Evolutionary conservation across 2,113 vertebrate species (phyloP), one percentile per base, ranked within the genome.

Genomic region (Gadus macrocephalus): DNA sequence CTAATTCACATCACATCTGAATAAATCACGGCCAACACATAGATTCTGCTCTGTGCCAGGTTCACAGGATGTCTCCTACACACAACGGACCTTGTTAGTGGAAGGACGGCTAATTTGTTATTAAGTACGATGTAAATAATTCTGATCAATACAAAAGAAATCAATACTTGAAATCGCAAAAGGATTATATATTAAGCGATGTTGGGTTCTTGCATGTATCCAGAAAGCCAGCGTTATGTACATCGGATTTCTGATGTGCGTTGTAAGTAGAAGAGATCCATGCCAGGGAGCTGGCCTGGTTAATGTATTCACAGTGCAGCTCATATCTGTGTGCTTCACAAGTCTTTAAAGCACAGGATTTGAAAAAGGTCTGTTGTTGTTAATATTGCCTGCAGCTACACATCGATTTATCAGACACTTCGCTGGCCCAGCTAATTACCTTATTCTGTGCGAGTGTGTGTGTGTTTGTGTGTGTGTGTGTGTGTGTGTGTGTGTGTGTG

Each of bases 331-430:
- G 71, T 82, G 81, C 81, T 79, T 65, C 64, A 64, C 73, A 77
- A 83, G 81, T 71, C 77, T 78, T 67, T 74, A 60, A 77, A 85
- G 81, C 79, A 78, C 74, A 68, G 85, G 78, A 87, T 86, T 78
- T 87, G 78, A 87, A 77, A 74, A 77, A 77, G 79, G 78, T 77
- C 82, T 88, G 84, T 88, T 88, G 85, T 88, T 87, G 84, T 88
- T 88, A 83, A 87, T 83, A 27, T 79, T 55, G 83, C 84, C 83
- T 73, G 72, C 75, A 87, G 87, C 83, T 68, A 76, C 12, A 15
- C 77, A 85, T 85, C 75, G 82, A 85, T 85, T 81, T 62, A 78
- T 80, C 81, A 78, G 79, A 80, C 83, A 72, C 83, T 73, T 79
- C 79, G 76, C 78, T 78, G 80, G 79, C 73, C 79, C 77, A 72